A percentile compares a stretch with the other conserved stretches of the same genome.
Evolutionary conservation across 2,888 invertebrate species (phyloP).

Genomic region (Galerucella pusilla): DNA sequence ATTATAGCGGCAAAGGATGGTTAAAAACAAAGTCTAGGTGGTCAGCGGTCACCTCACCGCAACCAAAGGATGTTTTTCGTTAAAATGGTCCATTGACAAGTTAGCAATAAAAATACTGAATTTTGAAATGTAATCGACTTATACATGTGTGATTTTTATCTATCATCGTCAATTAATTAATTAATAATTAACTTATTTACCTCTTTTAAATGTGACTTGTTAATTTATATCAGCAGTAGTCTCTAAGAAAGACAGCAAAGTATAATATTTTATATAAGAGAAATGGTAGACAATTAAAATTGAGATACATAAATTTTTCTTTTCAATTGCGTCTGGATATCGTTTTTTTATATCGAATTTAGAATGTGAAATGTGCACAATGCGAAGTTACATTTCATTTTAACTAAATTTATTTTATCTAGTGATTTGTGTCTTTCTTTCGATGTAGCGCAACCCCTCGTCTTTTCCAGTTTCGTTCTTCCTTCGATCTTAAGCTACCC

Average conservation of each 20-base stretch:
- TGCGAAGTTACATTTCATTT: conserved; percentile 58
- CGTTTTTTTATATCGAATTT: conserved; percentile 38
- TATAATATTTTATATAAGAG: neutral
- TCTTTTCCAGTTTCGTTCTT: conserved; percentile 54
- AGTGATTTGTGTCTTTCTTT: conserved; percentile 61
- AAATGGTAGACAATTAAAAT: neutral
- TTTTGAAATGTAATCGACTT: too few relatives aligned
- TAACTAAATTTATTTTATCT: conserved; percentile 64
- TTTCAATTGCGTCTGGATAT: neutral
- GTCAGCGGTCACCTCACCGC: too few relatives aligned
- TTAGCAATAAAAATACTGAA: too few relatives aligned
- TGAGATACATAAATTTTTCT: neutral
- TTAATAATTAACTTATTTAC: too few relatives aligned
- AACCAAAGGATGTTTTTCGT: too few relatives aligned
- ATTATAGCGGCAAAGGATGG: too few relatives aligned
- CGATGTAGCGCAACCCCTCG: conserved; percentile 47
- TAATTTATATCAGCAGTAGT: neutral
- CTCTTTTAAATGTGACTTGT: too few relatives aligned
- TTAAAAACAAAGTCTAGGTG: too few relatives aligned
- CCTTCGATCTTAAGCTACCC: conserved; percentile 51
- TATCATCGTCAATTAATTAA: too few relatives aligned
- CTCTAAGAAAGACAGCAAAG: neutral
- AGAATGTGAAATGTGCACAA: conserved; percentile 57
- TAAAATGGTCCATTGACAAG: too few relatives aligned
- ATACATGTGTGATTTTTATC: too few relatives aligned